A percentile compares a stretch with the other conserved stretches of the same genome.
phyloP scores from a whole-genome alignment of 2,888 invertebrate species.

The Tinea semifulvella region DNA sequence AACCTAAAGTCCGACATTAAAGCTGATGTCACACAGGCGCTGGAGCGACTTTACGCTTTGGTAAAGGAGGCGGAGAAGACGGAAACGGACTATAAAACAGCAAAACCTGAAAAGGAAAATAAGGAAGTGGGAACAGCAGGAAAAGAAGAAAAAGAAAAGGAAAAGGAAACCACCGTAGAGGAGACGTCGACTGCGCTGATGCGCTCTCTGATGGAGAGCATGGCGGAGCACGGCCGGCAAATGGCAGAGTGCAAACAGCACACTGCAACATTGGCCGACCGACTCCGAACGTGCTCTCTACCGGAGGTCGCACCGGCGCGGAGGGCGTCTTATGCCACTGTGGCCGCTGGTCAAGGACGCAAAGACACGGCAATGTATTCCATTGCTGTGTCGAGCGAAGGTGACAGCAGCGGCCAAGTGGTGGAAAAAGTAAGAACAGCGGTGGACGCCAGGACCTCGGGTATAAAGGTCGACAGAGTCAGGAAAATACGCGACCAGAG shows the following conservation, averaged over 20 bases:
- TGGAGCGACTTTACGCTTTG: no score
- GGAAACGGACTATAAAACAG: no score
- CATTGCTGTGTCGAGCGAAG: not conserved
- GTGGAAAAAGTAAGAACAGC: not conserved
- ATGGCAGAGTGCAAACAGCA: not conserved
- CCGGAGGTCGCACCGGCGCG: not conserved
- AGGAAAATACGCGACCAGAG: not conserved
- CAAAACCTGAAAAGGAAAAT: no score
- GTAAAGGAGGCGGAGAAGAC: no score
- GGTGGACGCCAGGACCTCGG: not conserved
- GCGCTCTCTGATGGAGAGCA: not conserved
- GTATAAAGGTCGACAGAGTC: not conserved
- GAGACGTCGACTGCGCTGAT: not conserved
- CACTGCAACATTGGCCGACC: not conserved
- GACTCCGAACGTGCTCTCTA: not conserved
- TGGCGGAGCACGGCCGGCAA: not conserved
- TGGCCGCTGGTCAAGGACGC: not conserved
- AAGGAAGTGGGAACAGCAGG: not conserved
- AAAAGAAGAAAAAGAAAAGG: not conserved
- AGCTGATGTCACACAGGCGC: no score
- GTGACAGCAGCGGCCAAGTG: not conserved
- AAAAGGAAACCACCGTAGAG: not conserved
- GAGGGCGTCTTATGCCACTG: not conserved
- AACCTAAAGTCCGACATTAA: not conserved
- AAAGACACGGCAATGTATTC: not conserved